Evolutionary conservation across 2,113 vertebrate genomes (phyloP).

Genomic region (Tenebrosternarchus preto): DNA sequence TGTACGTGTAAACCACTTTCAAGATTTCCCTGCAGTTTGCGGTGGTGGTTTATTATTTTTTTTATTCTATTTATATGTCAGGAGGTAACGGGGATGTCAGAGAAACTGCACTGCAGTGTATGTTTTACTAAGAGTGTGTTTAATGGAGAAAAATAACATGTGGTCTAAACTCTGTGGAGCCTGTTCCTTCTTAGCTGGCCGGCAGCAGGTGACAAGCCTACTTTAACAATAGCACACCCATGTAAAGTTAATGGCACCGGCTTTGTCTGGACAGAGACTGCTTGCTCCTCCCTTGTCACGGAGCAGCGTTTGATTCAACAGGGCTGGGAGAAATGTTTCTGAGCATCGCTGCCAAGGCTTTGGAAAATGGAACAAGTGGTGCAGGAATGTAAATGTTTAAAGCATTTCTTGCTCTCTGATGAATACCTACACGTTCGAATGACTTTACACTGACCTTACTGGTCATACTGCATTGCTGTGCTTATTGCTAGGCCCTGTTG

Average conservation of each 20-base stretch:
- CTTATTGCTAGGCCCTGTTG: not conserved
- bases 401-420: too few species aligned
- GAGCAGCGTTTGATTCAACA: not conserved
- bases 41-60: too few species aligned
- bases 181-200: conserved; percentile 10
- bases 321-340: not conserved
- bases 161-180: not conserved
- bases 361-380: not conserved
- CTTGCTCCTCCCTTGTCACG: not conserved
- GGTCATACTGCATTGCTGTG: not conserved
- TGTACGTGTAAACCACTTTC: not conserved
- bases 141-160: conserved; percentile 14
- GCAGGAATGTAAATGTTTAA: not conserved
- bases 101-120: not conserved
- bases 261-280: conserved; percentile 15
- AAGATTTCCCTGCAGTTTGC: not conserved
- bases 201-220: not conserved
- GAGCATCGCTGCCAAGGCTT: not conserved
- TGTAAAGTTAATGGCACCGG: conserved; percentile 2
- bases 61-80: conserved; percentile 4
- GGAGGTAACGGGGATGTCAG: not conserved
- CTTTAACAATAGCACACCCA: conserved; percentile 9
- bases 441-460: too few species aligned
- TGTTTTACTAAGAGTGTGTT: conserved; percentile 9
- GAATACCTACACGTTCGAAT: too few species aligned